A percentile compares a stretch with the other conserved stretches of the same genome.
phyloP scores from a whole-genome alignment of 2,888 invertebrate species.

The Podotricha telesiphe region DNA sequence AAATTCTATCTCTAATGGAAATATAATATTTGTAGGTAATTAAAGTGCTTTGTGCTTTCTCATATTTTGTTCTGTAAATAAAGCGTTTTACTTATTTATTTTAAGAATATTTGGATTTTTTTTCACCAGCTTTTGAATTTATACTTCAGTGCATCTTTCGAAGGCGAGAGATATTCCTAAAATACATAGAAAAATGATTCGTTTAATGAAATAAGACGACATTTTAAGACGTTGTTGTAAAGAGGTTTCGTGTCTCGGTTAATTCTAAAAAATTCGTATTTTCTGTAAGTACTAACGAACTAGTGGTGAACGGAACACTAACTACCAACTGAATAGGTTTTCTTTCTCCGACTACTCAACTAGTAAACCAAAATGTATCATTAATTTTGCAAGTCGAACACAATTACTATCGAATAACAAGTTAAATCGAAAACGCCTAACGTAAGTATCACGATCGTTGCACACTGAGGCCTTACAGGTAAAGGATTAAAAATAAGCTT shows the following conservation, averaged over 20 bases:
- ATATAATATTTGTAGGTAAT: conserved; percentile 19
- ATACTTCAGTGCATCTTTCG: too few relatives aligned
- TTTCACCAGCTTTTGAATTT: too few relatives aligned
- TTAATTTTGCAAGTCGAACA: not conserved
- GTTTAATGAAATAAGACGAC: too few relatives aligned
- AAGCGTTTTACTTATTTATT: conserved; percentile 1
- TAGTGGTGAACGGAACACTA: too few relatives aligned
- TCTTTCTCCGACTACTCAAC: too few relatives aligned
- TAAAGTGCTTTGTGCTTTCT: conserved; percentile 9
- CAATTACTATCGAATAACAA: conserved; percentile 18
- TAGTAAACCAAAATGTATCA: not conserved
- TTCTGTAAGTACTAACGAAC: too few relatives aligned
- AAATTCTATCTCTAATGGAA: not conserved
- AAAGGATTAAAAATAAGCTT: not conserved
- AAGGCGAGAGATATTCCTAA: too few relatives aligned
- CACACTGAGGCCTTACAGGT: conserved; percentile 13
- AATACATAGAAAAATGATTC: too few relatives aligned
- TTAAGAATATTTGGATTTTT: not conserved
- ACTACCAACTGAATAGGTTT: too few relatives aligned
- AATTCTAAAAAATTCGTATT: too few relatives aligned
- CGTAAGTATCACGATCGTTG: not conserved
- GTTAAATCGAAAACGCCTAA: conserved; percentile 2
- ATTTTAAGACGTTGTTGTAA: too few relatives aligned
- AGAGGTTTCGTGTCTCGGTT: too few relatives aligned
- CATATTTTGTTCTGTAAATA: not conserved